Percentiles rank a stretch among this genome's conserved stretches.
These are phyloP conservation scores for Myodes glareolus DNA, from an alignment of 2,113 vertebrate species.

Conservation along the genomic window DNA sequence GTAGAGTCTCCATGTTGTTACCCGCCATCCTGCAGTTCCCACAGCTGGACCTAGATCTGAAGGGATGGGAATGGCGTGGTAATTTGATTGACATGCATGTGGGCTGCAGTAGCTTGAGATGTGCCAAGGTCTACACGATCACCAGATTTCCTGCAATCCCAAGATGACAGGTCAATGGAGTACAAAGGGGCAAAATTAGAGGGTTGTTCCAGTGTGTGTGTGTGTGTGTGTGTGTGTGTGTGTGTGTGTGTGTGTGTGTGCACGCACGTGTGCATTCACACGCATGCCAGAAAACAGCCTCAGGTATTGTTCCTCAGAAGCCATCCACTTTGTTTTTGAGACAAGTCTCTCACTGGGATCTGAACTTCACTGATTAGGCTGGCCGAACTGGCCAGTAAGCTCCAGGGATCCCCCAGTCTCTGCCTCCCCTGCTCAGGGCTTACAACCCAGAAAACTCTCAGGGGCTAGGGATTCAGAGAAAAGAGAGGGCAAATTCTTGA, in stretches of 20 bases:
- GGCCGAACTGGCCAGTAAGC: neutral
- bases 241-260: neutral
- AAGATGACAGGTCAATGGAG: neutral
- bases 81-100: neutral
- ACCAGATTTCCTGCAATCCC: neutral
- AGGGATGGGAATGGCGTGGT: neutral
- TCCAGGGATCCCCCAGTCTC: neutral
- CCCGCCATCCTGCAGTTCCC: neutral
- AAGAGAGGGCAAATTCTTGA: neutral
- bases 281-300: no score
- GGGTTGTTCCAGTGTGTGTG: neutral
- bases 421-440: neutral
- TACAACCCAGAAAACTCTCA: neutral
- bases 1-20: neutral
- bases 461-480: neutral
- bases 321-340: neutral
- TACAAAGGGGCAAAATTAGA: neutral
- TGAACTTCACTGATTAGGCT: neutral
- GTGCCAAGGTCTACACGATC: neutral
- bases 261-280: accelerated
- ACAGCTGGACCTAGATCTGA: neutral
- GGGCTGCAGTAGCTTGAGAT: neutral
- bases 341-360: neutral
- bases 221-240: neutral
- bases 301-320: neutral